Evolutionary conservation across 2,888 invertebrate species (phyloP).

Genomic region (Dinocampus coccinellae): DNA sequence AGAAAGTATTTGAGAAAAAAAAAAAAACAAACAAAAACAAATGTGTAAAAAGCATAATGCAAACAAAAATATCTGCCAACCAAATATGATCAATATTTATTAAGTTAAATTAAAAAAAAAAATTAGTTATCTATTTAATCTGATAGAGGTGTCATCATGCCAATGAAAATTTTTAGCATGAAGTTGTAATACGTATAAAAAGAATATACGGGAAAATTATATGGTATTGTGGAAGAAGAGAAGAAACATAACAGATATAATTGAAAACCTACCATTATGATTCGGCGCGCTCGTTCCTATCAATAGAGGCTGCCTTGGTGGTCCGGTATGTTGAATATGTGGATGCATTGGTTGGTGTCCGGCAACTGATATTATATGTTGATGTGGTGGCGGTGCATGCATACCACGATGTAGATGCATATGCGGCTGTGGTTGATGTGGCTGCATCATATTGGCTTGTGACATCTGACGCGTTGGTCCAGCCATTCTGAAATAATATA

Average conservation of each 20-base stretch:
- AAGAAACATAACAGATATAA: background rate
- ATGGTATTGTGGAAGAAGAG: too few species aligned
- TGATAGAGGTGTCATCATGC: background rate
- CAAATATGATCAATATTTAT: too few species aligned
- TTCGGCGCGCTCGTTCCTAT: slow-evolving; percentile 71
- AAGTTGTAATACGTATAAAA: too few species aligned
- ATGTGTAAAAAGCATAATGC: slow-evolving; percentile 21
- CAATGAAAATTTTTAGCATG: background rate
- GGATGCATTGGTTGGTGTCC: slow-evolving; percentile 61
- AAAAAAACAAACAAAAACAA: too few species aligned
- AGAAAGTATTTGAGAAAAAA: too few species aligned
- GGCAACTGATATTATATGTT: slow-evolving; percentile 66
- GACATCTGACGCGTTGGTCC: slow-evolving; percentile 67
- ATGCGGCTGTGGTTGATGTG: slow-evolving; percentile 63
- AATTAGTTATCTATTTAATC: background rate
- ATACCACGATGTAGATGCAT: slow-evolving; percentile 51
- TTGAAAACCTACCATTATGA: slow-evolving; percentile 55
- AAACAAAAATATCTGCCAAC: background rate
- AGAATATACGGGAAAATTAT: too few species aligned
- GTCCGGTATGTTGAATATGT: slow-evolving; percentile 64
- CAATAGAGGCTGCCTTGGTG: slow-evolving; percentile 70
- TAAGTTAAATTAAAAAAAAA: too few species aligned
- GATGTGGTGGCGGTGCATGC: slow-evolving; percentile 63
- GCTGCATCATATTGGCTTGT: slow-evolving; percentile 65
- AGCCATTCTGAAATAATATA: slow-evolving; percentile 56